A percentile compares a stretch with the other conserved stretches of the same genome.
Conservation (phyloP, 1,140 invertebrate genomes). For the Potamilus streckersoni region DNA sequence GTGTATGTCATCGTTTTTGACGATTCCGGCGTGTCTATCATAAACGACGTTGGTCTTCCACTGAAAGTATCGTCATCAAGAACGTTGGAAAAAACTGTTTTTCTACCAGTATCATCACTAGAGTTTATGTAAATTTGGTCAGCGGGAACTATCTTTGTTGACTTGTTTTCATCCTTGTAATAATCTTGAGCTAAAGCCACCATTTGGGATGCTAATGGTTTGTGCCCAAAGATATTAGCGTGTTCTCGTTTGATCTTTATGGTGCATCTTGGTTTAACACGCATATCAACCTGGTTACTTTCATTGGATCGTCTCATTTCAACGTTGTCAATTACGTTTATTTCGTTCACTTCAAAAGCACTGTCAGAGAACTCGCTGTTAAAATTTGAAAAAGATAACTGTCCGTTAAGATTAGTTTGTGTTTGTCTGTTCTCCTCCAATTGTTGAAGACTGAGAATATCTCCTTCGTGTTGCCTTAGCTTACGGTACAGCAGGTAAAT, state of each 20-base stretch:
- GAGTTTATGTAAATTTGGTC: slow-evolving; percentile 13
- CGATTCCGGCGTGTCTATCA: neutral
- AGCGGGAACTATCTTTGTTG: slow-evolving; percentile 3
- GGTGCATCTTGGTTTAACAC: neutral
- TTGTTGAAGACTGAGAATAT: slow-evolving; percentile 5
- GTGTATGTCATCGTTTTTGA: neutral
- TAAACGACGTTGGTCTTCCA: slow-evolving; percentile 15
- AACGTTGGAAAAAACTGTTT: slow-evolving; percentile 3
- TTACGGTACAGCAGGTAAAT: neutral
- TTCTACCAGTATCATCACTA: slow-evolving; percentile 2
- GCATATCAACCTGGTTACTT: too few species aligned
- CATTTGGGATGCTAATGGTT: slow-evolving; percentile 4
- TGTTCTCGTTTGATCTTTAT: slow-evolving; percentile 10
- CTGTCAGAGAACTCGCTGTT: neutral
- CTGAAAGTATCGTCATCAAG: slow-evolving; percentile 11
- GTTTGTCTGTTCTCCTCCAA: neutral
- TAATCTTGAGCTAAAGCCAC: slow-evolving; percentile 16
- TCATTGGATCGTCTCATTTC: slow-evolving; percentile 5
- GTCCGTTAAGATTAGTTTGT: neutral
- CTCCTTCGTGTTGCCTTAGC: slow-evolving; percentile 22
- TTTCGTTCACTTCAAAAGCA: slow-evolving; percentile 21
- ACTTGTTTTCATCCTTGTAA: slow-evolving; percentile 10
- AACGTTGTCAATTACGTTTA: neutral
- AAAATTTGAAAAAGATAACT: neutral
- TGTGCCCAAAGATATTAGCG: slow-evolving; percentile 8